Percentiles rank a stretch among this genome's conserved stretches.
These are phyloP conservation scores for Tinea trinotella DNA, from an alignment of 2,888 invertebrate species.

Conservation along the genomic window DNA sequence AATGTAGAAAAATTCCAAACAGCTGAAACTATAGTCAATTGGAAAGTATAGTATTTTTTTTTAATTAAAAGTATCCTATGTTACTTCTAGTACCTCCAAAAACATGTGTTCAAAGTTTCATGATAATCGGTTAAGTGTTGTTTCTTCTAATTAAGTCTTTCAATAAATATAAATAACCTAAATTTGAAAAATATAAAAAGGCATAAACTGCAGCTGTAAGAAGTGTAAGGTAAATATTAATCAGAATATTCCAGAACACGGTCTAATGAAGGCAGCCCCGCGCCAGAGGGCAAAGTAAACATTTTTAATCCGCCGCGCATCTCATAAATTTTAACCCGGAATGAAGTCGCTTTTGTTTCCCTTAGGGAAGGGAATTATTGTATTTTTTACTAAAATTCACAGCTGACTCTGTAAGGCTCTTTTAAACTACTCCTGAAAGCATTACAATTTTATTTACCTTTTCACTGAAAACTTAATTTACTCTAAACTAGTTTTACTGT, in stretches of 20 bases:
- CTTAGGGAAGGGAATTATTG: slow-evolving; percentile 42
- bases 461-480: too few relatives aligned
- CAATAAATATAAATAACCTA: background rate
- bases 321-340: slow-evolving; percentile 62
- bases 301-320: slow-evolving; percentile 68
- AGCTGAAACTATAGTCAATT: too few relatives aligned
- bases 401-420: slow-evolving; percentile 20
- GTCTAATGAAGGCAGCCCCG: slow-evolving; percentile 54
- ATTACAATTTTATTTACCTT: too few relatives aligned
- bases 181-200: background rate
- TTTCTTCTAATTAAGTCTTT: background rate
- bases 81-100: too few relatives aligned
- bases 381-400: slow-evolving; percentile 54
- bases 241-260: slow-evolving; percentile 57
- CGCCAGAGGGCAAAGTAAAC: slow-evolving; percentile 60
- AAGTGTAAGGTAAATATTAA: slow-evolving; percentile 66
- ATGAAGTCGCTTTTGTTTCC: slow-evolving; percentile 62
- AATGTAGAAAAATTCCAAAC: too few relatives aligned
- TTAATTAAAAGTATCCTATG: too few relatives aligned
- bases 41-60: too few relatives aligned
- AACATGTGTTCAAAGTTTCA: too few relatives aligned
- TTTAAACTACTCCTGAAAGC: too few relatives aligned
- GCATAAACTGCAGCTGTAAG: slow-evolving; percentile 28
- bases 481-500: too few relatives aligned
- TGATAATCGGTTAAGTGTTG: too few relatives aligned